Base-by-base conservation (phyloP, 2,888 invertebrate species). In the Lydus trimaculatus region DNA sequence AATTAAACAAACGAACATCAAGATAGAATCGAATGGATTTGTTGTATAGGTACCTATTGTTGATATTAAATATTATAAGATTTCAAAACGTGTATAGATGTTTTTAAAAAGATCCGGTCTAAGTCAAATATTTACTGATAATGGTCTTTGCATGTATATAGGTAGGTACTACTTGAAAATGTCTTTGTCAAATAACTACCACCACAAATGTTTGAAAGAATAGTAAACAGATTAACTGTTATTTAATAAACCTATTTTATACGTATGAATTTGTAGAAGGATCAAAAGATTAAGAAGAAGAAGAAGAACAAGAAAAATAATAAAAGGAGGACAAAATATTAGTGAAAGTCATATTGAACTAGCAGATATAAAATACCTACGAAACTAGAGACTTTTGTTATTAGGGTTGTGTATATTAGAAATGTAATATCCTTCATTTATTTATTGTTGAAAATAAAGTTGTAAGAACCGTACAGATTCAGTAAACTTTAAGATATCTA, bases 91-190 rank as follows among this genome's bases (percentile, higher is more conserved):
- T 48, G 11, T 20, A 20, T 48, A 70, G 61, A 68, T 59, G 59
- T 67, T 67, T 75, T 74, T 75, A 75, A 75, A 75, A 66, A 74
- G 73, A 74, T 73, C 69, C 72, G 70, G 73, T 65, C 72, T 70
- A 69, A 72, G 74, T 78, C 73, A 78, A 80, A 80, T 80, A 80
- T 80, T 80, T 78, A 73, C 78, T 73, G 76, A 78, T 79, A 79
- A 79, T 79, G 76, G 79, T 75, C 75, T 79, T 76, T 78, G 20
- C 20, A 20, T 48, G 48, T 48, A 17, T 39, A 2, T 39, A n/a
- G 17, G 20, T 48, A 78, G 78, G 77, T 74, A 78, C 78, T 76
- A 79, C 79, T 79, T 77, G 72, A 48, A 66, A 77, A 78, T 70
- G 72, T 74, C 75, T 78, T 76, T 78, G 77, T 76, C 69, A 73